Conservation (phyloP, 2,113 vertebrate genomes). For the Perca fluviatilis region DNA sequence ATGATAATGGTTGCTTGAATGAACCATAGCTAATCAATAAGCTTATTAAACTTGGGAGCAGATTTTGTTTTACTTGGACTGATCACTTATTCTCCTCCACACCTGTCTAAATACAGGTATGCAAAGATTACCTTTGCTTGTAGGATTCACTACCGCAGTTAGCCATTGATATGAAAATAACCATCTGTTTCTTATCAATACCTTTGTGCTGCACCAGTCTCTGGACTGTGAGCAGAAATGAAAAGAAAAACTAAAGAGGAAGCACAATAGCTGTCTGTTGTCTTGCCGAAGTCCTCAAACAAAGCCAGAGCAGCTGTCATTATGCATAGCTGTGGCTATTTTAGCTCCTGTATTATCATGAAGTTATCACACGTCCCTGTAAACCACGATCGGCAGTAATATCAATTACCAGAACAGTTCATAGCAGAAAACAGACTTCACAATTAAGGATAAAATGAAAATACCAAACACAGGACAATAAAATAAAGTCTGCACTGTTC, state of each 20-base stretch:
- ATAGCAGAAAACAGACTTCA: not conserved
- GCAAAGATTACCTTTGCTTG: not conserved
- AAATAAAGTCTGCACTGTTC: too few species aligned
- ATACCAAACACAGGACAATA: not conserved
- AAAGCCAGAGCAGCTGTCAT: not conserved
- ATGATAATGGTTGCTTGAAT: not conserved
- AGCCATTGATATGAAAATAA: not conserved
- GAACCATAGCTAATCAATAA: not conserved
- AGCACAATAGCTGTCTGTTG: not conserved
- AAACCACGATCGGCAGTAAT: not conserved
- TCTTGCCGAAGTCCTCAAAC: too few species aligned
- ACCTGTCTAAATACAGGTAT: not conserved
- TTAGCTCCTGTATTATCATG: not conserved
- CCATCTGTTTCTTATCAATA: not conserved
- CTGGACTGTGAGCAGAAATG: not conserved
- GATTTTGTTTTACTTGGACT: not conserved
- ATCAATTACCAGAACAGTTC: not conserved
- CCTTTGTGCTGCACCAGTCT: not conserved
- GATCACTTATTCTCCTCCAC: not conserved
- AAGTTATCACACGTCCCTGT: not conserved
- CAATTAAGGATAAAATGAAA: not conserved
- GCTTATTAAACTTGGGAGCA: not conserved
- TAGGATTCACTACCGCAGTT: not conserved
- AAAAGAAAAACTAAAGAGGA: not conserved
- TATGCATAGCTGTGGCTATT: not conserved